Percentiles rank a stretch among this genome's conserved stretches.
phyloP scores from a whole-genome alignment of 2,888 invertebrate species.

The Malthinus seriepunctatus region DNA sequence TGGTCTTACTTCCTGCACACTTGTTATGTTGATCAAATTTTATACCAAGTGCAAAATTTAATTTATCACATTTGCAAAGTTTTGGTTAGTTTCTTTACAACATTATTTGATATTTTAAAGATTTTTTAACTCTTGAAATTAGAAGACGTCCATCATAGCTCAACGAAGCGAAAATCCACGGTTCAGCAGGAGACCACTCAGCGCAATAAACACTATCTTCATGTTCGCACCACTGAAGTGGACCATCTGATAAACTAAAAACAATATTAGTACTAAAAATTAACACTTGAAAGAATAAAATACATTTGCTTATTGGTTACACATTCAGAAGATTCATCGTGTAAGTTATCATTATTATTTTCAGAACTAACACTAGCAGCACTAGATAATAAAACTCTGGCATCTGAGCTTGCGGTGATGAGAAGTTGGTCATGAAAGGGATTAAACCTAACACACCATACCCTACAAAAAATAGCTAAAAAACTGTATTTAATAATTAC shows the following conservation, averaged over 20 bases:
- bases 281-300: constrained; percentile 25
- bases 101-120: constrained; percentile 92
- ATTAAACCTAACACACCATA: constrained; percentile 95
- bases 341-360: constrained; percentile 59
- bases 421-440: constrained; percentile 96
- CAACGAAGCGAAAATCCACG: constrained; percentile 98
- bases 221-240: constrained; percentile 92
- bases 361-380: constrained; percentile 88
- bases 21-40: too few relatives aligned
- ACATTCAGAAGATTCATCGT: constrained; percentile 54
- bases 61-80: not conserved
- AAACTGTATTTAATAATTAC: not conserved
- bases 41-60: not conserved
- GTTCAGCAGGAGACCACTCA: constrained; percentile 97
- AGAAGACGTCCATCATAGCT: constrained; percentile 96
- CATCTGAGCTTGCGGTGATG: constrained; percentile 93
- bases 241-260: constrained; percentile 77
- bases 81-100: constrained; percentile 53
- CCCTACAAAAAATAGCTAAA: constrained; percentile 57
- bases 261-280: constrained; percentile 3
- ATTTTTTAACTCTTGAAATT: constrained; percentile 90
- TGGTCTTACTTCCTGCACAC: too few relatives aligned
- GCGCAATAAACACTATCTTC: constrained; percentile 97
- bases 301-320: constrained; percentile 60
- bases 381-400: constrained; percentile 85